Evolutionary conservation across 2,888 invertebrate species (phyloP).

Genomic region (Bibio marci): DNA sequence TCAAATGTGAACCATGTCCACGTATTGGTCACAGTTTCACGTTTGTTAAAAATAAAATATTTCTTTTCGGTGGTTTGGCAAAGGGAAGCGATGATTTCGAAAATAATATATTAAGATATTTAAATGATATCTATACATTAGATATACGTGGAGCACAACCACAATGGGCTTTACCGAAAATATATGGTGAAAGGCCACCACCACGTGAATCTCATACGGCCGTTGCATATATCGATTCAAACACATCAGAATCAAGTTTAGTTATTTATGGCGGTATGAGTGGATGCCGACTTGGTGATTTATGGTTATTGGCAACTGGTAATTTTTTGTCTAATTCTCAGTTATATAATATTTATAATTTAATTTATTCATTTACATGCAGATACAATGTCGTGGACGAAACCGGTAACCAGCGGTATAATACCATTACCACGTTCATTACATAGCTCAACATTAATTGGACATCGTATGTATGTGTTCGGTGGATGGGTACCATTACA

Average conservation of each 20-base stretch:
- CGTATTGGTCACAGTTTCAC: conserved; percentile 96
- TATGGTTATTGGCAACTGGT: conserved; percentile 88
- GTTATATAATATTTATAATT: too few relatives aligned
- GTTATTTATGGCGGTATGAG: conserved; percentile 99
- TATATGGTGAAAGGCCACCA: conserved; percentile 81
- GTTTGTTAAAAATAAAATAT: conserved; percentile 80
- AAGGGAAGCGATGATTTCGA: conserved; percentile 97
- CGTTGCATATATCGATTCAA: conserved; percentile 62
- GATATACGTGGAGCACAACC: conserved; percentile 65
- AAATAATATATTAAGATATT: conserved; percentile 87
- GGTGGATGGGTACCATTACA: conserved; percentile 99
- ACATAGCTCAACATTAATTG: conserved; percentile 91
- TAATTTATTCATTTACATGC: conserved; percentile 2
- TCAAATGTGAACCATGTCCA: conserved; percentile 78
- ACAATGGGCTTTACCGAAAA: conserved; percentile 84
- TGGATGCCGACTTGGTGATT: conserved; percentile 90
- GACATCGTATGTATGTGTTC: conserved; percentile 92
- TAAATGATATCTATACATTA: conserved; percentile 90
- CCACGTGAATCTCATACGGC: conserved; percentile 96
- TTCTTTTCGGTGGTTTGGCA: conserved; percentile 92
- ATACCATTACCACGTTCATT: conserved; percentile 87
- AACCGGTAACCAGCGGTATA: conserved; percentile 70
- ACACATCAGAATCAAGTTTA: conserved; percentile 61
- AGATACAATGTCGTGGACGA: conserved; percentile 88
- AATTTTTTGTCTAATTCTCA: conserved; percentile 5